Base-by-base conservation (phyloP, 2,888 invertebrate species). In the Athrips mouffetella region DNA sequence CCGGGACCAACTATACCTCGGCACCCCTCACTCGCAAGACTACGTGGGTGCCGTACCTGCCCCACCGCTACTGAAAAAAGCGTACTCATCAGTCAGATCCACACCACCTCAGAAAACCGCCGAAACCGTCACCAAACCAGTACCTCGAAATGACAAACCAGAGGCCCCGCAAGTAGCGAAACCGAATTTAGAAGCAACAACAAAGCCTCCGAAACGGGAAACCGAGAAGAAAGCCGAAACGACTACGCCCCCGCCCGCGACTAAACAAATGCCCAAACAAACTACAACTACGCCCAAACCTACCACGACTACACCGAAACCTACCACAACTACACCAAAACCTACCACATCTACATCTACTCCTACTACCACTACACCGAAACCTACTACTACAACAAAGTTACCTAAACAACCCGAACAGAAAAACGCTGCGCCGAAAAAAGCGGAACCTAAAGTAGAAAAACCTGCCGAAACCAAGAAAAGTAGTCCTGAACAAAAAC, bases 11-110 rank as follows among this genome's bases (percentile, higher is more conserved):
- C 74, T 95, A 10, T 92, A 91, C 65, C 74, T 93, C 25, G 95
- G 94, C 15, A 91, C 91, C 11, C 94, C 95, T 0, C 91, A 90
- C 57, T 6, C 20, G 7, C 91, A 92, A 64, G 83, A 91, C 48
- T 94, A 89, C 60, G 72, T 95, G 39, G 93, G 89, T 0, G 89
- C 91, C 47, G 89, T 94, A n/a, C 89, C 92, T 27, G 84, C 90
- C 8, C 88, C 90, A 1, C 80, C 90, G 47, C 76, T 80, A 27
- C 76, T 90, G 16, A 77, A 78, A 52, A 80, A 79, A 57, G 84
- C 88, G 0, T 88, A 80, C 53, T 55, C 61, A 44, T 20, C 47
- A 5, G 48, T 39, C 7, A 53, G 51, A 35, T 20, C 29, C 15
- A 57, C 59, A 40, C 47, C 60, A 7, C 49, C 60, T 18, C 45